Evolutionary conservation across 2,113 vertebrate species (phyloP), one percentile per base, ranked within the genome.

Genomic region (Ctenodactylus gundi): DNA sequence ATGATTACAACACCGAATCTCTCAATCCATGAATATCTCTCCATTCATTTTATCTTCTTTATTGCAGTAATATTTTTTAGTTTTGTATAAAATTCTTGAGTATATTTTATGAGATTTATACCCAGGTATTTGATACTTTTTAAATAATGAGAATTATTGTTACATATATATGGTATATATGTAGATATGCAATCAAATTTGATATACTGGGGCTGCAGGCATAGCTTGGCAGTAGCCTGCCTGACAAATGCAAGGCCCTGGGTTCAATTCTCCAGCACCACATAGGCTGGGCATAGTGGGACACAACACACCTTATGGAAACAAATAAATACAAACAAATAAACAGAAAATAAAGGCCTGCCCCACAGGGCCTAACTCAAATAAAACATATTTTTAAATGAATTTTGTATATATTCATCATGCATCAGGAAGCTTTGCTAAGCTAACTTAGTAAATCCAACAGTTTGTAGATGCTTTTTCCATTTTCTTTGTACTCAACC

Each of bases 361-460:
- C n/a, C n/a, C n/a, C n/a, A n/a, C n/a, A n/a, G n/a, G n/a, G n/a
- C n/a, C n/a, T n/a, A n/a, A n/a, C n/a, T n/a, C n/a, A n/a, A n/a
- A n/a, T n/a, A n/a, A n/a, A n/a, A n/a, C n/a, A n/a, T n/a, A n/a
- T n/a, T n/a, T n/a, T n/a, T n/a, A n/a, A n/a, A n/a, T n/a, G n/a
- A n/a, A n/a, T n/a, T n/a, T n/a, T 68, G 60, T 77, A 41, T 18
- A 51, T 53, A 72, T 67, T 75, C 88, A 60, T 8, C 17, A 36
- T 67, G 17, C 41, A 46, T 25, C 77, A 25, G 55, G 36, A n/a
- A n/a, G n/a, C n/a, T n/a, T n/a, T 68, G 60, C 46, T 78, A 68
- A 88, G n/a, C n/a, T 57, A 75, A 76, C 31, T 91, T 86, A 76
- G 41, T 60, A 92, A 83, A 75, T 75, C 10, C 65, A 93, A 36